Base-by-base conservation (phyloP, 2,797 vertebrate species). In the Sebastes hubbsi region DNA sequence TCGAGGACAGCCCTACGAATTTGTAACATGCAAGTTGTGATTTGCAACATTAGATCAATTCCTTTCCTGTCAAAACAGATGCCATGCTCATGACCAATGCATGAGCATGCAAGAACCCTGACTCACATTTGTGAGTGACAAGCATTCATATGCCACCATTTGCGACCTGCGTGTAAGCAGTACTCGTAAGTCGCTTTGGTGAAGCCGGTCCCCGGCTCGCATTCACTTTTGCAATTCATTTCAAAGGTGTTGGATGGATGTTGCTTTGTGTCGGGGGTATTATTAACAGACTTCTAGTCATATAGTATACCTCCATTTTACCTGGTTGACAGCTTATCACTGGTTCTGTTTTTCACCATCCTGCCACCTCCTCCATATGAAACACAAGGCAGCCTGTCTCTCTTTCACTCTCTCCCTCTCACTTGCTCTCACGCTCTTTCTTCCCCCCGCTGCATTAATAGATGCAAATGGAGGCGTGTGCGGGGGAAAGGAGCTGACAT, bases 401-500 rank as follows among this genome's bases (percentile, higher is more conserved):
- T 60, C 71, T 63, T 56, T 27, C 49, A 13, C 22, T 38, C 59
- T 11, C 42, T 54, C 60, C 56, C 68, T 65, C 58, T 29, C 66
- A 20, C 83, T 66, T 24, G 49, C 83, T 78, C 87, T 86, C 88
- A 86, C 73, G 27, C 86, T 82, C 81, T 74, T 84, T 81, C 68
- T 73, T 75, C 72, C 84, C 88, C 81, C 71, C 67, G 75, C 90
- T 89, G 89, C 85, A 88, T 92, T 93, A 94, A 94, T 94, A 90
- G 91, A 94, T 94, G 93, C 90, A 94, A 93, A 95, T 94, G 92
- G 87, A 91, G 88, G 87, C 81, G 85, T 91, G 91, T 88, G 90
- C 75, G 65, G 87, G 81, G 88, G 90, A 90, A 93, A 93, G 91
- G 90, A 92, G 91, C 92, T 95, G 94, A 94, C 94, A 95, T 95